These are phyloP conservation scores for Epinotia brunnichana DNA, from an alignment of 2,888 invertebrate genomes.

Conservation along the genomic window DNA sequence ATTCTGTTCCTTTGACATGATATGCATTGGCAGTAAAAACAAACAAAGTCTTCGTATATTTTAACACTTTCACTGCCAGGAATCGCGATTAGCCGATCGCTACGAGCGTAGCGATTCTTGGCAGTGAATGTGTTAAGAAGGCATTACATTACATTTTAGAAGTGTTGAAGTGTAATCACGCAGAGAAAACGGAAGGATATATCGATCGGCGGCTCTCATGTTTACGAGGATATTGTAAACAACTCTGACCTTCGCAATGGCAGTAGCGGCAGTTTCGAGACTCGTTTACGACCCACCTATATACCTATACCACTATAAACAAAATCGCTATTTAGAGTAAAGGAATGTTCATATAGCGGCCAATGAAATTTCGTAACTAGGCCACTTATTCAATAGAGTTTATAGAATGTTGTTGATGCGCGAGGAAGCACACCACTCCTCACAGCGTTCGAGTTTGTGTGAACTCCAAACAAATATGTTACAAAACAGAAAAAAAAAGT, in stretches of 20 bases:
- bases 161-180: neutral
- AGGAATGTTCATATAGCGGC: neutral
- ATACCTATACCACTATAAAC: neutral
- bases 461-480: no score
- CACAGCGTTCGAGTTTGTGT: no score
- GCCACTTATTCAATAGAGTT: neutral
- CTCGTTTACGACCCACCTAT: slow-evolving; percentile 11
- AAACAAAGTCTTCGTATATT: no score
- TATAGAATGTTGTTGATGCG: no score
- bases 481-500: no score
- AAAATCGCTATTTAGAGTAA: neutral
- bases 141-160: neutral
- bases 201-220: slow-evolving; percentile 26
- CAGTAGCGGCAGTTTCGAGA: slow-evolving; percentile 15
- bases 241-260: slow-evolving; percentile 25
- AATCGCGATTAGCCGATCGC: no score
- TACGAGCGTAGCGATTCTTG: no score
- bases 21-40: no score
- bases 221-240: slow-evolving; percentile 26
- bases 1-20: no score
- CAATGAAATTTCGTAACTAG: neutral
- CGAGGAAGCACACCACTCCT: no score
- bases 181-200: slow-evolving; percentile 9
- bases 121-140: no score
- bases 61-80: no score